Evolutionary conservation across 2,888 invertebrate genomes (phyloP).

Genomic region (Nasonia oneida): DNA sequence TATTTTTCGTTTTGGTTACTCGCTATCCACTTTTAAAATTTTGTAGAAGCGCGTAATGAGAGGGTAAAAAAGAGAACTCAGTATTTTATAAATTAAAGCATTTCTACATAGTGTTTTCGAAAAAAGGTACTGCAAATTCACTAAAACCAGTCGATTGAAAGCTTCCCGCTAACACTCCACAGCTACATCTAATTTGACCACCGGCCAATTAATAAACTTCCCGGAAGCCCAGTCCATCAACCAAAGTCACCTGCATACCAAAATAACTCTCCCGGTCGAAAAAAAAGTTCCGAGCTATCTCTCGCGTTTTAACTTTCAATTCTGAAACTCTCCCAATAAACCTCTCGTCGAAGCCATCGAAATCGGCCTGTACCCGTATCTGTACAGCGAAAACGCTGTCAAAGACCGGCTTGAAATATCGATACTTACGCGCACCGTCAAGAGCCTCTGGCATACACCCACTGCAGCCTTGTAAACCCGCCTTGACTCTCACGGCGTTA

Average conservation of each 20-base stretch:
- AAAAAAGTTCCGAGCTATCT: neutral
- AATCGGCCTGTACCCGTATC: neutral
- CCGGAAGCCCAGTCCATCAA: neutral
- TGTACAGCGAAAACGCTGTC: neutral
- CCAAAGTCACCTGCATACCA: neutral
- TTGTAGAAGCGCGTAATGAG: neutral
- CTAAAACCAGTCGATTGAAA: neutral
- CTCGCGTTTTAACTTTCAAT: slow-evolving; percentile 6
- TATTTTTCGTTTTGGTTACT: neutral
- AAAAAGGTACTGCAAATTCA: neutral
- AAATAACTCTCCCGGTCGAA: neutral
- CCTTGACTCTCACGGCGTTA: slow-evolving; percentile 28
- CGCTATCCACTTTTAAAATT: neutral
- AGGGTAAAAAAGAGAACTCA: neutral
- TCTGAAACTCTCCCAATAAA: neutral
- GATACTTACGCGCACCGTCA: neutral
- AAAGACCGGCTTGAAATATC: slow-evolving; percentile 15
- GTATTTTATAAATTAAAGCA: neutral
- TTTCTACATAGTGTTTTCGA: neutral
- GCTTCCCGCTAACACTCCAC: no score
- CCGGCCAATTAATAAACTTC: neutral
- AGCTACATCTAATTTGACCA: no score
- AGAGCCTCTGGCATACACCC: neutral
- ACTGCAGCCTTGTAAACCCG: slow-evolving; percentile 34
- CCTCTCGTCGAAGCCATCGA: neutral